Evolutionary conservation across 2,797 vertebrate species (phyloP).

Genomic region (Lindbergichthys nudifrons): DNA sequence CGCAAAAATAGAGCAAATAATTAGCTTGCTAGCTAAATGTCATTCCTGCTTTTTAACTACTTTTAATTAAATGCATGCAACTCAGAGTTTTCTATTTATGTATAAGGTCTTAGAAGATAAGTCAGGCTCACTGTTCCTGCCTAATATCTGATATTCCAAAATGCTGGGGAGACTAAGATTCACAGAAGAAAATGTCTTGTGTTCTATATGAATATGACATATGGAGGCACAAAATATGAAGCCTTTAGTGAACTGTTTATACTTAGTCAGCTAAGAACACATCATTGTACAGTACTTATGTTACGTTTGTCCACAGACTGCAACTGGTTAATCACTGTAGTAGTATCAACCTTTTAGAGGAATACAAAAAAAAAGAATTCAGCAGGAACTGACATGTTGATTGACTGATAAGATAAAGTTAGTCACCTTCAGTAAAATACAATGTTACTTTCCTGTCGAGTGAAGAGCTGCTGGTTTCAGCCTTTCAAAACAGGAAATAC

Average conservation of each 20-base stretch:
- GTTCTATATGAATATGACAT: conserved; percentile 29
- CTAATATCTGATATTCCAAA: conserved; percentile 52
- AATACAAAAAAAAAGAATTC: neutral
- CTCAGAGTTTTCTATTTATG: conserved; percentile 27
- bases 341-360: too few species aligned
- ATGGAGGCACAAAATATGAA: conserved; percentile 21
- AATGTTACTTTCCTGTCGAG: neutral
- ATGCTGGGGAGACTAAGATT: conserved; percentile 74
- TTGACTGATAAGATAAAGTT: conserved; percentile 4
- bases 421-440: neutral
- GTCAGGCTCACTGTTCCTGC: neutral
- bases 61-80: neutral
- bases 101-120: neutral
- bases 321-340: neutral
- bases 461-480: conserved; percentile 73
- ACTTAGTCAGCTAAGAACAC: neutral
- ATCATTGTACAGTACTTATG: neutral
- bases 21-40: conserved; percentile 5
- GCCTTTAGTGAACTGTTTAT: conserved; percentile 16
- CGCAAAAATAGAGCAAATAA: conserved; percentile 1
- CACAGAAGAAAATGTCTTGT: conserved; percentile 29
- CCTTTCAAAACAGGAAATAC: conserved; percentile 24
- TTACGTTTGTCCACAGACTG: conserved; percentile 10
- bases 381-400: conserved; percentile 39
- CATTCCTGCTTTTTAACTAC: conserved; percentile 19